A percentile compares a stretch with the other conserved stretches of the same genome.
These are phyloP conservation scores for Pseudocheirus occidentalis DNA, from an alignment of 2,797 vertebrate genomes.

Conservation along the genomic window DNA sequence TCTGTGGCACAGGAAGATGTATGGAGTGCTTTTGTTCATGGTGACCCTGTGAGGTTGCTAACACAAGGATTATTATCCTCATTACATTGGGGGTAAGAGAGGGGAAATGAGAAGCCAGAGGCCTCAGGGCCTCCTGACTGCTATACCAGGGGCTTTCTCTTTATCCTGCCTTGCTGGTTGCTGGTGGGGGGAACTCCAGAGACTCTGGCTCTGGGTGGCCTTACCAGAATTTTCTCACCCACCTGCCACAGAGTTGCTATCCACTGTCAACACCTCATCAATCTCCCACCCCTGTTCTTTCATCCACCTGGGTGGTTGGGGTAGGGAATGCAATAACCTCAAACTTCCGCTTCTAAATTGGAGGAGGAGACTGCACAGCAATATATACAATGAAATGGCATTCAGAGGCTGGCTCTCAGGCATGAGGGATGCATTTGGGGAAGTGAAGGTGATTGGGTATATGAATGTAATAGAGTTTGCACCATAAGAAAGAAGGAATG, in stretches of 20 bases:
- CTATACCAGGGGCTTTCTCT: not conserved
- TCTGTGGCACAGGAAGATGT: not conserved
- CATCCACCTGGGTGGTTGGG: not conserved
- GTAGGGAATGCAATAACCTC: not conserved
- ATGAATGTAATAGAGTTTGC: not conserved
- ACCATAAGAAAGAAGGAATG: not conserved
- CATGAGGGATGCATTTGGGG: not conserved
- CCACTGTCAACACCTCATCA: not conserved
- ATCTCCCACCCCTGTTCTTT: not conserved
- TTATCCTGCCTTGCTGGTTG: not conserved
- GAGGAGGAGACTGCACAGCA: not conserved
- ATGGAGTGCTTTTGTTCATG: not conserved
- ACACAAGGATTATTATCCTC: not conserved
- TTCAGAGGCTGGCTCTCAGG: not conserved
- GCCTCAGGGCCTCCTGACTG: not conserved
- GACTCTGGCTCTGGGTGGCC: not conserved
- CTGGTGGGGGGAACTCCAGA: not conserved
- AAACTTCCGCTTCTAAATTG: not conserved
- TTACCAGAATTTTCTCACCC: not conserved
- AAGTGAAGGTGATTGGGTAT: not conserved
- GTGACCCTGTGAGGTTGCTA: not conserved
- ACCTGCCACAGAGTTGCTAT: not conserved
- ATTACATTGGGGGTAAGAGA: not conserved
- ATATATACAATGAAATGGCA: not conserved
- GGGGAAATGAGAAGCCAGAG: not conserved